Percentiles rank a stretch among this genome's conserved stretches.
These are phyloP conservation scores for Podabrus alpinus DNA, from an alignment of 2,888 invertebrate species.

Conservation along the genomic window DNA sequence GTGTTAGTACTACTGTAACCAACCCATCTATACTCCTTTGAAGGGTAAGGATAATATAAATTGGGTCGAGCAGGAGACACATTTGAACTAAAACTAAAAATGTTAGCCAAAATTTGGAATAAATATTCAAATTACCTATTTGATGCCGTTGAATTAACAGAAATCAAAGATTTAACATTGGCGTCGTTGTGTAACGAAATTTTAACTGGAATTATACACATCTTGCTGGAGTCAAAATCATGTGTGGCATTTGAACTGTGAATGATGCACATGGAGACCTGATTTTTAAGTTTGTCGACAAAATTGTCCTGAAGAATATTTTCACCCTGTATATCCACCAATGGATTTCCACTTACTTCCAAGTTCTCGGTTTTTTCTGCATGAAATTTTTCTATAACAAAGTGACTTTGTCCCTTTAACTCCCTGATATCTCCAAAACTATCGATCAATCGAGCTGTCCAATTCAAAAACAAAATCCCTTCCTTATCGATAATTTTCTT, in stretches of 20 bases:
- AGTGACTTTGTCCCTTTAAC: slow-evolving; percentile 73
- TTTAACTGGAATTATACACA: slow-evolving; percentile 71
- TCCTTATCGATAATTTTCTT: slow-evolving; percentile 35
- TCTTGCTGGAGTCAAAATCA: slow-evolving; percentile 63
- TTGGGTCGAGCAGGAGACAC: slow-evolving; percentile 23
- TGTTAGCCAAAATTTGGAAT: not conserved
- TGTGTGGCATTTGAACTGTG: slow-evolving; percentile 65
- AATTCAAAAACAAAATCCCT: slow-evolving; percentile 50
- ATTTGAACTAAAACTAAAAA: slow-evolving; percentile 26
- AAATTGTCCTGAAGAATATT: slow-evolving; percentile 39
- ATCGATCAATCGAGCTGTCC: slow-evolving; percentile 56
- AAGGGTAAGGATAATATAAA: slow-evolving; percentile 45
- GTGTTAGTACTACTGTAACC: slow-evolving; percentile 47
- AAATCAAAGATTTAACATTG: slow-evolving; percentile 61
- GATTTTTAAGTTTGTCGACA: slow-evolving; percentile 25
- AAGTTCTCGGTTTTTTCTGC: slow-evolving; percentile 51
- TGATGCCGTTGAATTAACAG: slow-evolving; percentile 63
- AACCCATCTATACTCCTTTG: slow-evolving; percentile 52
- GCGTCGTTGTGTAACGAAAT: slow-evolving; percentile 71
- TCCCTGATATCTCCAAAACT: slow-evolving; percentile 59
- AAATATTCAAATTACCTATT: slow-evolving; percentile 57
- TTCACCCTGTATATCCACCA: slow-evolving; percentile 39
- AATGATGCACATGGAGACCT: slow-evolving; percentile 44
- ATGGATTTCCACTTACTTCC: slow-evolving; percentile 54
- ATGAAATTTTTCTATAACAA: slow-evolving; percentile 51